These are phyloP conservation scores for Cottoperca gobio DNA, from an alignment of 2,797 vertebrate genomes.

Conservation along the genomic window DNA sequence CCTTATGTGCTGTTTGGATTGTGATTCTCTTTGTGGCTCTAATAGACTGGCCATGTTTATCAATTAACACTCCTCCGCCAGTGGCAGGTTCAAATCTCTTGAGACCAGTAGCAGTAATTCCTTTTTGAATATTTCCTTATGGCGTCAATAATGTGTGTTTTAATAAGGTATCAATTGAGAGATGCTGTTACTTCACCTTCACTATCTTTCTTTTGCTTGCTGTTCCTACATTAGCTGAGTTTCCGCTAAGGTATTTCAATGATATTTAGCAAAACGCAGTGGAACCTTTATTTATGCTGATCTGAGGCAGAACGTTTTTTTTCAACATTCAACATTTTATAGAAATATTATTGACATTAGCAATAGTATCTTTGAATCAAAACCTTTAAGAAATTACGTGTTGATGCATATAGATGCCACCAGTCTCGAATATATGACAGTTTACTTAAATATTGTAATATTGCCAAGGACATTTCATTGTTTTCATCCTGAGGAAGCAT, in stretches of 20 bases:
- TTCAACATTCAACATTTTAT: not conserved
- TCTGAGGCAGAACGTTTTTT: not conserved
- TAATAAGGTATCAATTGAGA: slow-evolving; percentile 45
- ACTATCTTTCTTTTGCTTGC: not conserved
- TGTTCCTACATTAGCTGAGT: not conserved
- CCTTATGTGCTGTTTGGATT: slow-evolving; percentile 95
- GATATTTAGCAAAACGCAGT: not conserved
- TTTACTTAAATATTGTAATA: not conserved
- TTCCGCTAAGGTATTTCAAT: not conserved
- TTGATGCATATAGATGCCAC: not conserved
- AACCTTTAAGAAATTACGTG: slow-evolving; percentile 1
- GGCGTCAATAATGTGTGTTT: slow-evolving; percentile 54
- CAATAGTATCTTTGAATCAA: not conserved
- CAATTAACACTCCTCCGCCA: slow-evolving; percentile 89
- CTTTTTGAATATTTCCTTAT: slow-evolving; percentile 67
- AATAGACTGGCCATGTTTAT: slow-evolving; percentile 96
- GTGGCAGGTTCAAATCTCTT: slow-evolving; percentile 72
- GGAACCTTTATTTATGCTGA: not conserved
- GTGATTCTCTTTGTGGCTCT: slow-evolving; percentile 91
- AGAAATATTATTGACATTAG: not conserved
- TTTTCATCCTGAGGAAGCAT: not conserved
- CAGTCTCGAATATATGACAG: not conserved
- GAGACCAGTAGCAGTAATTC: slow-evolving; percentile 68
- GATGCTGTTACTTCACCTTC: slow-evolving; percentile 9
- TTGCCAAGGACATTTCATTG: not conserved